Base-by-base conservation (phyloP, 1,140 invertebrate species). In the Panonychus citri region DNA sequence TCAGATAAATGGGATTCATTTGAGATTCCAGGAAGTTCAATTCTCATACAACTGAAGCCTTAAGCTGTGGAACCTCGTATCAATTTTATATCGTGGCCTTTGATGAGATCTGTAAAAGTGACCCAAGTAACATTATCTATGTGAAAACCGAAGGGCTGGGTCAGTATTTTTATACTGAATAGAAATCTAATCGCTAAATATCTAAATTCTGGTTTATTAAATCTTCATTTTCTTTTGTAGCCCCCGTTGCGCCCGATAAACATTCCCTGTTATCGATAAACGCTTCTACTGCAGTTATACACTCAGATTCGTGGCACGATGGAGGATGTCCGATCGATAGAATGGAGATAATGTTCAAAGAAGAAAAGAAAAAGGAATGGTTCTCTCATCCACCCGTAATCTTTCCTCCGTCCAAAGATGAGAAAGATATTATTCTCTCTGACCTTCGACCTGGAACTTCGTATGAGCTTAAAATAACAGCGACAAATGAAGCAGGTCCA, bases 401-500 rank as follows among this genome's bases (percentile, higher is more conserved):
- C 4, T 46, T 21, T n/a, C n/a, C 43, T 21, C 21, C 43, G 15
- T 43, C 42, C 21, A 19, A 43, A 21, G 17, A 50, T 24, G 49
- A 50, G 7, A 50, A 50, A 15, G 49, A 50, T 50, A 19, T 50
- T 19, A 24, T 25, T 50, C 7, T 50, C 1, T 64, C 77, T 37
- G 84, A 87, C 56, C 71, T 95, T 15, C 75, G 77, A 39, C 80
- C 87, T 0, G 82, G 79, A 17, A 85, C 83, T 0, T 81, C 81
- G 64, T 93, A 94, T 68, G 79, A 83, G 27, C 74, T 88, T 30
- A 77, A 80, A 59, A 81, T 93, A 48, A 84, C 81, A 0, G 88
- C 88, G 1, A 80, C 85, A 68, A 94, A 91, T 68, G 86, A 89
- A 67, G 88, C 88, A 0, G 89, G 89, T 0, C 82, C 81, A 50